Conservation (phyloP, 2,888 invertebrate genomes). For the Cistogaster globosa region DNA sequence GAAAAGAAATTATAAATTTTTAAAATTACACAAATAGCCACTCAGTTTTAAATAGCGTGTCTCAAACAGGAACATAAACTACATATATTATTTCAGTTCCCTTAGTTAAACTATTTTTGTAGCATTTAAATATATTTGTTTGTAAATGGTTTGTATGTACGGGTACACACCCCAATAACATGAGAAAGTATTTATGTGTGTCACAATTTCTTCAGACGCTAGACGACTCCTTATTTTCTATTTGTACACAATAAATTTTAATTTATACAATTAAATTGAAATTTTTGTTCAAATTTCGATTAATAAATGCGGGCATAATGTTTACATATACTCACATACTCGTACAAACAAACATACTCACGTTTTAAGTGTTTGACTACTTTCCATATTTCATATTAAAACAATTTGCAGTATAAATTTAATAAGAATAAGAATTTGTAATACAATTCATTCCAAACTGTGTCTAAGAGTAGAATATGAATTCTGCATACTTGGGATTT, state of each 20-base stretch:
- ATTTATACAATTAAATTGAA: constrained; percentile 65
- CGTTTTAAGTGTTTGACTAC: background rate
- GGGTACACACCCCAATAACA: constrained; percentile 50
- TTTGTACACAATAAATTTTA: constrained; percentile 58
- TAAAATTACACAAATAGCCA: background rate
- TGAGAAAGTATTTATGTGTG: constrained; percentile 63
- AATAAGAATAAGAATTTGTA: constrained; percentile 54
- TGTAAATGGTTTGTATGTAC: constrained; percentile 9
- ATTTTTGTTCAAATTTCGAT: constrained; percentile 63
- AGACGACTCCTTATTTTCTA: constrained; percentile 54
- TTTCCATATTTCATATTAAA: constrained; percentile 37
- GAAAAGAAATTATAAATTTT: constrained; percentile 31
- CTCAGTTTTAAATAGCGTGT: constrained; percentile 48
- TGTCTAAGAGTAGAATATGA: background rate
- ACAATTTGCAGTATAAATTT: constrained; percentile 58
- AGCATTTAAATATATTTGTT: background rate
- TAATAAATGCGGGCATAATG: constrained; percentile 59
- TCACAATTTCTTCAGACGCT: constrained; percentile 58
- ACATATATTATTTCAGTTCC: constrained; percentile 10
- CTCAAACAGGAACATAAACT: constrained; percentile 33
- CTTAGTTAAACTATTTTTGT: constrained; percentile 19
- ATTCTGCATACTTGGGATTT: too few species aligned
- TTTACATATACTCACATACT: background rate
- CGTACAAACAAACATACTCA: background rate
- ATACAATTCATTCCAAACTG: constrained; percentile 44